A percentile compares a stretch with the other conserved stretches of the same genome.
These are phyloP conservation scores for Tyria jacobaeae DNA, from an alignment of 2,888 invertebrate species.

Conservation along the genomic window DNA sequence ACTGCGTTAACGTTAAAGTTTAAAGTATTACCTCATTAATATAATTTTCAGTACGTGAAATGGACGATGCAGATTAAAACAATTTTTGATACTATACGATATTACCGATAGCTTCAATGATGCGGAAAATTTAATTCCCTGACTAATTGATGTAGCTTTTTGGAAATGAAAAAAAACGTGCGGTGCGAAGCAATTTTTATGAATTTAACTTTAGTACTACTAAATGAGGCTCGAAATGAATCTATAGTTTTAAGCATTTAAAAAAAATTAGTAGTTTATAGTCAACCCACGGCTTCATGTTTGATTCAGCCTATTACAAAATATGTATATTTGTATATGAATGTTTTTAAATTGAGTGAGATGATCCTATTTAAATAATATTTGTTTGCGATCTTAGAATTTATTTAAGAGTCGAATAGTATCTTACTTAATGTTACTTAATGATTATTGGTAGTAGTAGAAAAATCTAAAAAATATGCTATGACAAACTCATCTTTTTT, in stretches of 20 bases:
- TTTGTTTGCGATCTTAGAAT: no score
- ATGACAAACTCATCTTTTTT: no score
- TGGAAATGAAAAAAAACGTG: constrained; percentile 14
- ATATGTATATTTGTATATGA: no score
- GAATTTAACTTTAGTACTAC: neutral
- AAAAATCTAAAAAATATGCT: no score
- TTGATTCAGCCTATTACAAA: no score
- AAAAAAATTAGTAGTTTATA: no score
- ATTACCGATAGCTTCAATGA: constrained; percentile 22
- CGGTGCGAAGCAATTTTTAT: neutral
- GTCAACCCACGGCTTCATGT: no score
- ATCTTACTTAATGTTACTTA: no score
- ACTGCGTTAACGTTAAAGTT: neutral
- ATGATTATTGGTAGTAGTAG: no score
- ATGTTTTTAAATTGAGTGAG: no score
- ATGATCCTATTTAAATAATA: no score
- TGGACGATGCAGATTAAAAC: constrained; percentile 32
- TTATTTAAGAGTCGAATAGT: no score
- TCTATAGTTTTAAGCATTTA: neutral
- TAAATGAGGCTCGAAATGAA: constrained; percentile 3
- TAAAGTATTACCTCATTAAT: neutral
- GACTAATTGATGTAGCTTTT: constrained; percentile 42
- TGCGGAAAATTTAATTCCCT: constrained; percentile 38
- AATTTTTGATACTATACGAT: constrained; percentile 20
- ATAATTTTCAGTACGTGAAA: constrained; percentile 11